Evolutionary conservation across 2,888 invertebrate species (phyloP), one percentile per base, ranked within the genome.

Genomic region (Neuroscelio doddi): DNA sequence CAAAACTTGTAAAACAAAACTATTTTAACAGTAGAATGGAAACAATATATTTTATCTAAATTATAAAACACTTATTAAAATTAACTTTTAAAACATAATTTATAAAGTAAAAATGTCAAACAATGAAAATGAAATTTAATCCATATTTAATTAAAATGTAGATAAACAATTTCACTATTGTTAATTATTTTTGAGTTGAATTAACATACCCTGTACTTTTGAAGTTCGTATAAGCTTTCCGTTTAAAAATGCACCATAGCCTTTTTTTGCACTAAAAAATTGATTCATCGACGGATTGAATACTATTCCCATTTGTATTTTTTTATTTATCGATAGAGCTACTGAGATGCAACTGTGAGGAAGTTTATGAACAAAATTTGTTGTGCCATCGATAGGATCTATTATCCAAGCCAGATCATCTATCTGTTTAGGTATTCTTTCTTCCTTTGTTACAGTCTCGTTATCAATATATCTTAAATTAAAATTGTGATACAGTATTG

Each of bases 331-430:
- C 1, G 86, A 73, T 29, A 90, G 78, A 9, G 89, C 93, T 47
- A 93, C 88, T 0, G 93, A 93, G 52, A 94, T 89, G 69, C 90
- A 90, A 5, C 89, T 88, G 59, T 90, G 88, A 0, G 92, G 92
- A 77, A 92, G 89, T 55, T 88, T 87, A 73, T 90, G 88, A 1
- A 94, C 91, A 81, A 95, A 95, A 85, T 95, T 95, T 45, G 91
- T 91, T 0, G 95, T 95, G n/a, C 95, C 95, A 85, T 96, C 95
- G 55, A 95, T 92, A 1, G 95, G 95, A 83, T 95, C 93, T 59
- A 93, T 92, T 63, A 94, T 91, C 93, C 93, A 93, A 0, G 94
- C 95, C 21, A 94, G 94, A n/a, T 88, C 89, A 76, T 93, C 88
- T 0, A 92, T 93, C 64, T 93, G 85, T 47, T 88, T 86, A 39